Percentiles rank a stretch among this genome's conserved stretches.
phyloP scores from a whole-genome alignment of 2,888 invertebrate genomes.

The Pheosia gnoma region DNA sequence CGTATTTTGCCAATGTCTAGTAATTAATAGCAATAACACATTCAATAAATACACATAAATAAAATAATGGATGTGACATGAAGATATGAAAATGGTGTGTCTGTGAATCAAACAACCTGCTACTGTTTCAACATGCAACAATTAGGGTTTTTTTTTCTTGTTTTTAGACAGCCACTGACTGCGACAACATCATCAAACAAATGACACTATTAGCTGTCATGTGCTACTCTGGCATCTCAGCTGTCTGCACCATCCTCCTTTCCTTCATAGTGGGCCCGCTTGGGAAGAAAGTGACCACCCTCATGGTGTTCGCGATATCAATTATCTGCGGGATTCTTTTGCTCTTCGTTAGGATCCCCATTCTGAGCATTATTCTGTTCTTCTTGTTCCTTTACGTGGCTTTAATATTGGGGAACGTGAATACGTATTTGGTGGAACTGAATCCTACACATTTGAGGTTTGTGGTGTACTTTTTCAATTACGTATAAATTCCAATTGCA shows the following conservation, averaged over 20 bases:
- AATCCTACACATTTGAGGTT: constrained; percentile 74
- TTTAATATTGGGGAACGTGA: constrained; percentile 66
- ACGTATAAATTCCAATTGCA: no score
- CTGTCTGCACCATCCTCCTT: constrained; percentile 52
- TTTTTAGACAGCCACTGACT: constrained; percentile 53
- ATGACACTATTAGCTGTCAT: constrained; percentile 68
- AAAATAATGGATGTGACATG: no score
- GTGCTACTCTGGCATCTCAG: constrained; percentile 59
- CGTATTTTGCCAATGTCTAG: no score
- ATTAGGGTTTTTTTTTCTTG: constrained; percentile 6
- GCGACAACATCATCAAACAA: constrained; percentile 56
- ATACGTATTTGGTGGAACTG: constrained; percentile 69
- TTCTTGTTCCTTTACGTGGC: constrained; percentile 65
- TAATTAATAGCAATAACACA: no score
- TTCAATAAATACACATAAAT: no score
- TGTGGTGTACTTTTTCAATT: constrained; percentile 1
- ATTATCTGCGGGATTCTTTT: constrained; percentile 52
- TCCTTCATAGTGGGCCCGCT: constrained; percentile 60
- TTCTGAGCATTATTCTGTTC: constrained; percentile 64
- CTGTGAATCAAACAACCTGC: no score
- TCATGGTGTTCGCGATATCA: constrained; percentile 53
- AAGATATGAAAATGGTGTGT: no score
- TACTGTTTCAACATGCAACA: no score
- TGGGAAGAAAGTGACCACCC: constrained; percentile 60
- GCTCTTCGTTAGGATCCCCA: constrained; percentile 56